Base-by-base conservation (phyloP, 1,140 invertebrate species). In the Andrena cerasifolii region DNA sequence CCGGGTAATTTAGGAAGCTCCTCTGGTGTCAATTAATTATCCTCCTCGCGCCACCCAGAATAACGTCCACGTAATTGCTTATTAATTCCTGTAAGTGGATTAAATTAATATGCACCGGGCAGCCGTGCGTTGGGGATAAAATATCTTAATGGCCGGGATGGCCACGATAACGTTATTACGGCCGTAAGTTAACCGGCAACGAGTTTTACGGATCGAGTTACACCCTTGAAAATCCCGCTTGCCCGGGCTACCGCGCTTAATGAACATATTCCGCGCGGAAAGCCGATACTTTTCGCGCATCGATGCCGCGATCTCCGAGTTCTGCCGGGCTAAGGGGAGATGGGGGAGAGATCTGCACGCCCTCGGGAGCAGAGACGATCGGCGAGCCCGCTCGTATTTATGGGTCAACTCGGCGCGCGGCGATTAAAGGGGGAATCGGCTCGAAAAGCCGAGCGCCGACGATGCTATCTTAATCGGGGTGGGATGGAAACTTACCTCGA, bases 401-500 rank as follows among this genome's bases (percentile, higher is more conserved):
- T 31, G 12, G 14, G 26, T 12, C 4, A 54, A 16, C 24, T 10
- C 3, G 3, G 21, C 18, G 1, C 7, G 6, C 18, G 18, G 21
- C 47, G 47, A 1, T 49, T 49, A 0, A 3, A 49, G 4, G 6
- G n/a, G 47, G 58, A 40, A 59, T 14, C 3, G 31, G 5, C 2
- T 61, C 33, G n/a, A 16, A 61, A 43, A 14, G 21, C 21, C 61
- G 16, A 3, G 26, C n/a, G n/a, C 33, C 2, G n/a, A n/a, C 59
- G 59, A 7, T 10, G 8, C 4, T 36, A 31, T 59, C n/a, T 53
- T 16, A 8, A 49, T 53, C 31, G 36, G 21, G 12, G 0, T 12
- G 33, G 3, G n/a, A 53, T 53, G 24, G 47, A 70, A 54, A 85
- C 75, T 90, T 82, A 91, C 90, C 79, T 91, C 88, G 40, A 91